Conservation (phyloP, 53 echinoderm and acorn worm genomes). For the Patiria pectinifera region DNA sequence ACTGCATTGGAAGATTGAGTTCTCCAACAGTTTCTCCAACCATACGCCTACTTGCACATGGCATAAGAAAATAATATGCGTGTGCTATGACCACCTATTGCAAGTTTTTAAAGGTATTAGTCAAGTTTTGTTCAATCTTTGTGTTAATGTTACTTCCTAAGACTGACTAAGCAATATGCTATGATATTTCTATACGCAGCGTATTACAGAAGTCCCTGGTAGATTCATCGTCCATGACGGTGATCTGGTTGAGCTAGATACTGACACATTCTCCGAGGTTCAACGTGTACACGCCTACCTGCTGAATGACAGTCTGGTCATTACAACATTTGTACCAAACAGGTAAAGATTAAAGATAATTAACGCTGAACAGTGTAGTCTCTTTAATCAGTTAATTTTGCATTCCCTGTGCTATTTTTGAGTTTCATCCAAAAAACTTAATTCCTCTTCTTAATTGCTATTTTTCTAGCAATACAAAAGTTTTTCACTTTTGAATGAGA, state of each 20-base stretch:
- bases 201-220: constrained; percentile 91
- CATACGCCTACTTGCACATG: too few species aligned
- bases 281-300: constrained; percentile 92
- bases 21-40: too few species aligned
- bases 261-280: constrained; percentile 87
- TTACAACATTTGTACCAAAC: constrained; percentile 92
- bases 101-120: neutral
- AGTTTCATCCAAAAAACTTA: too few species aligned
- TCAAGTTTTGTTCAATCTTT: neutral
- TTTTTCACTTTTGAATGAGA: too few species aligned
- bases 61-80: too few species aligned
- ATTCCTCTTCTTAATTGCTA: too few species aligned
- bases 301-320: constrained; percentile 88
- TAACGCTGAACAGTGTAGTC: neutral
- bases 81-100: neutral
- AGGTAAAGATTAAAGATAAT: constrained; percentile 62
- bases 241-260: constrained; percentile 87
- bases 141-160: neutral
- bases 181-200: constrained; percentile 54
- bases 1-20: too few species aligned
- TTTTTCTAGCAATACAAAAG: too few species aligned
- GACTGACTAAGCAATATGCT: neutral
- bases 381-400: too few species aligned
- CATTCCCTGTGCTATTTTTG: too few species aligned
- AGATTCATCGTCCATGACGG: constrained; percentile 93